A percentile compares a stretch with the other conserved stretches of the same genome.
These are phyloP conservation scores for Rapana venosa DNA, from an alignment of 2,888 invertebrate genomes.

Conservation along the genomic window DNA sequence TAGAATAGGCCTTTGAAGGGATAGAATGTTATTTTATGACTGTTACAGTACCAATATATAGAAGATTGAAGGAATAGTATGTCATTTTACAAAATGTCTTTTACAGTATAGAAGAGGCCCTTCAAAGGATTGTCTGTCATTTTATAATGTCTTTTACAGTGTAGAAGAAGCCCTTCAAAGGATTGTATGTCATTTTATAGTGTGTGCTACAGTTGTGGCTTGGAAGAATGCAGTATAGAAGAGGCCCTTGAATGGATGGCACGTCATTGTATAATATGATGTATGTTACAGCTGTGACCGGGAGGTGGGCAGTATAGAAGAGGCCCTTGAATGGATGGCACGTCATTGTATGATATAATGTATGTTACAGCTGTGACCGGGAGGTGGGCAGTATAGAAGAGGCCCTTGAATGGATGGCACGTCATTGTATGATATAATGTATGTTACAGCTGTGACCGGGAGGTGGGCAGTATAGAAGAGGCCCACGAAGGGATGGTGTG, in stretches of 20 bases:
- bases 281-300: neutral
- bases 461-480: conserved; percentile 97
- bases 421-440: neutral
- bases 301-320: neutral
- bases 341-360: neutral
- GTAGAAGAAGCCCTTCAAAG: too few relatives aligned
- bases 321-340: neutral
- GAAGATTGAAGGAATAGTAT: neutral
- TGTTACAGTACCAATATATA: too few relatives aligned
- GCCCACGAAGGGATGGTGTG: conserved; percentile 99
- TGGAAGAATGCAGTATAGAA: conserved; percentile 98
- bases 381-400: neutral
- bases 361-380: neutral
- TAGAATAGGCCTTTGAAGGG: neutral
- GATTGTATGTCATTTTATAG: conserved; percentile 48
- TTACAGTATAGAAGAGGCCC: too few relatives aligned
- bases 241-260: conserved; percentile 99
- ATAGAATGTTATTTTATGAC: neutral
- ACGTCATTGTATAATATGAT: conserved; percentile 82
- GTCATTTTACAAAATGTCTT: neutral
- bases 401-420: neutral
- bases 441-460: conserved; percentile 86
- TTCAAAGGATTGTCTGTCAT: too few relatives aligned
- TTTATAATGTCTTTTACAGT: too few relatives aligned
- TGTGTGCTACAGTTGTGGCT: conserved; percentile 82